These are phyloP conservation scores for Drosophila tanythrix DNA, from an alignment of 2,888 invertebrate species.

Conservation along the genomic window DNA sequence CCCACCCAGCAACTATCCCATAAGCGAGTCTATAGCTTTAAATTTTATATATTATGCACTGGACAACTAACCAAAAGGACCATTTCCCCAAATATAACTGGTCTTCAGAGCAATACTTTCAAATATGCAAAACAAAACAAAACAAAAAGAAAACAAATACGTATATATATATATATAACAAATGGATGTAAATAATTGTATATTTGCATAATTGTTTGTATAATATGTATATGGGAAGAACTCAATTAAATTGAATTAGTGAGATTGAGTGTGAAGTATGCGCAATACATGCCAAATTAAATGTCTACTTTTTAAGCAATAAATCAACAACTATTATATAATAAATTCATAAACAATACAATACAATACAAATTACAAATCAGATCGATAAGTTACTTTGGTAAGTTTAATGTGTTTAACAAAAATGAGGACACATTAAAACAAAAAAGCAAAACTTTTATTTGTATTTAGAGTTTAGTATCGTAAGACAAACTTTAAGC, in stretches of 20 bases:
- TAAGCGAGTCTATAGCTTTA: conserved; percentile 39
- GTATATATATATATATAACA: conserved; percentile 6
- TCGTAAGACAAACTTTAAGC: conserved; percentile 44
- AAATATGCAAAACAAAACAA: conserved; percentile 13
- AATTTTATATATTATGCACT: conserved; percentile 23
- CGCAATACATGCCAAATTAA: conserved; percentile 80
- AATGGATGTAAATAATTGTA: conserved; percentile 54
- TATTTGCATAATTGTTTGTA: conserved; percentile 55
- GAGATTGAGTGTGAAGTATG: conserved; percentile 57
- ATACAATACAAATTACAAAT: conserved; percentile 63
- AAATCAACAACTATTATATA: conserved; percentile 65
- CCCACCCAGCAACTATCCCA: conserved; percentile 30
- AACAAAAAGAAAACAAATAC: background rate
- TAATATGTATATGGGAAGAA: conserved; percentile 34
- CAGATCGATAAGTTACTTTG: conserved; percentile 61
- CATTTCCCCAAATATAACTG: conserved; percentile 13
- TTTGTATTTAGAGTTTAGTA: conserved; percentile 46
- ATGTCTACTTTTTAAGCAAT: conserved; percentile 70
- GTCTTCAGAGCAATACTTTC: conserved; percentile 41
- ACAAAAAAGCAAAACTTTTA: conserved; percentile 35
- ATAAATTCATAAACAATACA: conserved; percentile 56
- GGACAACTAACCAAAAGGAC: conserved; percentile 23
- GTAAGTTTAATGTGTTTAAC: conserved; percentile 60
- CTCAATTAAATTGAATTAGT: conserved; percentile 58
- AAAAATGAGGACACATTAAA: conserved; percentile 31